Evolutionary conservation across 2,797 vertebrate species (phyloP).

Genomic region (Oceanodroma leucorhoa): DNA sequence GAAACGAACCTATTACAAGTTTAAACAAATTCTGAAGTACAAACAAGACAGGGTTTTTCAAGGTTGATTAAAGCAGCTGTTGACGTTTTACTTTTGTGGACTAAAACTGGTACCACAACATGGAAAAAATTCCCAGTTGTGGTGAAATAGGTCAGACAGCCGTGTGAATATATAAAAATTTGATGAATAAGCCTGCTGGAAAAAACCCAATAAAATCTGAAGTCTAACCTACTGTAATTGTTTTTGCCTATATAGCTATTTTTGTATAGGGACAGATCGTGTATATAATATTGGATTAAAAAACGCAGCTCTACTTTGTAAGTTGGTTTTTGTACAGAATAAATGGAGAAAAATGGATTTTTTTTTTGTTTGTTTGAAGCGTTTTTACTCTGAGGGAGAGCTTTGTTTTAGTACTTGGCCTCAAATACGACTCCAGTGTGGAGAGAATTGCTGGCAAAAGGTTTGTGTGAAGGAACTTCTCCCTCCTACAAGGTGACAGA

Average conservation of each 20-base stretch:
- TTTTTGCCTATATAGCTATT: neutral
- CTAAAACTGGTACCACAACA: neutral
- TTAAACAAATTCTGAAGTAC: neutral
- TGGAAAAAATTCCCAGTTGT: constrained; percentile 14
- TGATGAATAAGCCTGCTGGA: neutral
- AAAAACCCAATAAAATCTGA: neutral
- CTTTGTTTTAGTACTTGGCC: neutral
- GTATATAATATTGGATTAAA: neutral
- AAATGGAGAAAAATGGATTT: neutral
- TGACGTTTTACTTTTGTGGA: constrained; percentile 17
- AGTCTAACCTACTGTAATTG: neutral
- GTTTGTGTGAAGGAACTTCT: neutral
- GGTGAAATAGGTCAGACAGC: neutral
- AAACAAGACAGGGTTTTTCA: neutral
- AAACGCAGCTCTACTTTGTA: neutral
- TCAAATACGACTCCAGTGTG: rapidly evolving
- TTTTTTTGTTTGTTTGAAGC: neutral
- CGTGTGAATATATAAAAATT: neutral
- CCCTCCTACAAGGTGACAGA: neutral
- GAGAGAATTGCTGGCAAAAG: neutral
- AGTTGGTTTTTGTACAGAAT: neutral
- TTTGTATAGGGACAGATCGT: neutral
- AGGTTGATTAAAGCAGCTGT: neutral
- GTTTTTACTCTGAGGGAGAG: neutral
- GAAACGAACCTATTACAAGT: neutral